Conservation (phyloP, 2,797 vertebrate genomes). For the Phoxinus dragarum region DNA sequence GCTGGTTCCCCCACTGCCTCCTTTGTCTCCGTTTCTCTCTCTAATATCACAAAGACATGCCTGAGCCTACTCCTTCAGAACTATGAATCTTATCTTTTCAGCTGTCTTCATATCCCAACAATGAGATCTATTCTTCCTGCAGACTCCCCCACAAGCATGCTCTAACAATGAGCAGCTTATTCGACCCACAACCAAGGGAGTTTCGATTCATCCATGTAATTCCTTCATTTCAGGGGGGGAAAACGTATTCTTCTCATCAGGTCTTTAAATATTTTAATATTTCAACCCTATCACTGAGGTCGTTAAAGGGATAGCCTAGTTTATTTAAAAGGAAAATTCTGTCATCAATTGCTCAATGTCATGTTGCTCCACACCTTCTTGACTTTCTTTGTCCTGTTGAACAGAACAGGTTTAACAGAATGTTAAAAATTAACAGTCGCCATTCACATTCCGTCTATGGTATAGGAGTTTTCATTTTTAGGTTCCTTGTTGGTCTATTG, state of each 20-base stretch:
- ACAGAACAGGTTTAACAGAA: not conserved
- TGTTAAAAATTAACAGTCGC: not conserved
- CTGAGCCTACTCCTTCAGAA: constrained; percentile 63
- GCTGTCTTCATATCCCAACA: constrained; percentile 69
- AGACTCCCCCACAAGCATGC: constrained; percentile 52
- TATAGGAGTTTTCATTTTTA: not conserved
- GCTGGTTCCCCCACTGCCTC: constrained; percentile 31
- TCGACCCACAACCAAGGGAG: constrained; percentile 51
- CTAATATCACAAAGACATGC: constrained; percentile 62
- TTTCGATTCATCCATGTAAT: constrained; percentile 59
- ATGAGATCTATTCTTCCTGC: constrained; percentile 57
- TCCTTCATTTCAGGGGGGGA: constrained; percentile 52
- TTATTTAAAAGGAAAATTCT: not conserved
- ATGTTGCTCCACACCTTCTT: not conserved
- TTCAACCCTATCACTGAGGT: constrained; percentile 35
- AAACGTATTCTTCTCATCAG: constrained; percentile 52
- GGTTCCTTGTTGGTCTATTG: not conserved
- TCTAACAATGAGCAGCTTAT: constrained; percentile 64
- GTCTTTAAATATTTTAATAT: constrained; percentile 41
- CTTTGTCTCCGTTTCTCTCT: constrained; percentile 53
- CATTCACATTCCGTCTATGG: not conserved
- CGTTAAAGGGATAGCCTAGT: not conserved
- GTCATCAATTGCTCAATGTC: not conserved
- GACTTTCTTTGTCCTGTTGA: not conserved
- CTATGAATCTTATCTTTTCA: constrained; percentile 69